phyloP scores from a whole-genome alignment of 2,888 invertebrate genomes.

The Frankliniella intonsa region DNA sequence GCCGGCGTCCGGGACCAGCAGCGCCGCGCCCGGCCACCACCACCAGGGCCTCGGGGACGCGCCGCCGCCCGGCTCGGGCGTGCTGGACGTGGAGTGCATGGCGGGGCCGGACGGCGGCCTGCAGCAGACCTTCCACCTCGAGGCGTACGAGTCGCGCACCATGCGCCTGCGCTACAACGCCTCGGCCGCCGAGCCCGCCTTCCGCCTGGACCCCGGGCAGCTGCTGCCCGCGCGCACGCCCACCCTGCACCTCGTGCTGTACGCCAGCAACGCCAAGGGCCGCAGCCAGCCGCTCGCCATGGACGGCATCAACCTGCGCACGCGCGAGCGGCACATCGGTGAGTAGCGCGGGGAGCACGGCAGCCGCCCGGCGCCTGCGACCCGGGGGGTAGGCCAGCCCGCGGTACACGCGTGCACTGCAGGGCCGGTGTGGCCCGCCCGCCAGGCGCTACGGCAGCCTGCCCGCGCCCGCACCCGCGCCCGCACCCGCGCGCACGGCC shows the following conservation, averaged over 20 bases:
- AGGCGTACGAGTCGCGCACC: slow-evolving; percentile 72
- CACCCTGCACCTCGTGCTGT: slow-evolving; percentile 71
- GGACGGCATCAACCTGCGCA: slow-evolving; percentile 81
- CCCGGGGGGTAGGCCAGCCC: background rate
- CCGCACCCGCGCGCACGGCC: too few species aligned
- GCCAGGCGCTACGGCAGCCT: too few species aligned
- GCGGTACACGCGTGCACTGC: background rate
- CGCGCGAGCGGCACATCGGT: slow-evolving; percentile 82
- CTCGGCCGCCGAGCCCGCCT: slow-evolving; percentile 61
- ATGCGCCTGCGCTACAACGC: slow-evolving; percentile 66
- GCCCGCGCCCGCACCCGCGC: too few species aligned
- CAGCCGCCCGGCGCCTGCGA: background rate
- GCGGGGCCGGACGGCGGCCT: slow-evolving; percentile 86
- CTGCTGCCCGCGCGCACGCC: slow-evolving; percentile 51
- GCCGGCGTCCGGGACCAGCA: background rate
- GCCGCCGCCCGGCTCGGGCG: slow-evolving; percentile 46
- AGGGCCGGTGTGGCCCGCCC: too few species aligned
- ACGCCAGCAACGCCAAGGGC: slow-evolving; percentile 80
- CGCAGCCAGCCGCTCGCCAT: slow-evolving; percentile 74
- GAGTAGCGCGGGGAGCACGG: slow-evolving; percentile 39
- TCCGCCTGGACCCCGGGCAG: slow-evolving; percentile 60
- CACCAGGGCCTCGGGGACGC: background rate
- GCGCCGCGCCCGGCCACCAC: background rate
- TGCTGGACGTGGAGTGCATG: slow-evolving; percentile 75
- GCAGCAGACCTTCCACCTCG: slow-evolving; percentile 76